Base-by-base conservation (phyloP, 2,888 invertebrate genomes). In the Lasioglossum malachurum region DNA sequence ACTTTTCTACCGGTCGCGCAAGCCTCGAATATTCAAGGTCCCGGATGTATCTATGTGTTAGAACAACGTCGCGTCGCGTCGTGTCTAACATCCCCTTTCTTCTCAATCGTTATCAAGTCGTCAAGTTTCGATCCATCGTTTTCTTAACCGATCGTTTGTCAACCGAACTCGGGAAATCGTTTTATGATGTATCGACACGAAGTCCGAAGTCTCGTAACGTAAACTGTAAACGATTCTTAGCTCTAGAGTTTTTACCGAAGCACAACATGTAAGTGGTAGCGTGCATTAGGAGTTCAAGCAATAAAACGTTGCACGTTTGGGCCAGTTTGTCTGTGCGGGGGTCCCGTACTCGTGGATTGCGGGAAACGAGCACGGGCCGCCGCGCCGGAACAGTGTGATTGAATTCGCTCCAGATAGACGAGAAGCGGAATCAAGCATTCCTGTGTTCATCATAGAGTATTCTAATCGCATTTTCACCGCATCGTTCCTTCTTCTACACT, bases 301-400 rank as follows among this genome's bases (percentile, higher is more conserved):
- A 89, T 89, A 88, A 89, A 71, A 57, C 81, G 85, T 90, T 90
- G 90, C 88, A 90, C 74, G 27, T 88, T 67, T 64, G 57, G 79
- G 89, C 86, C 90, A 89, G 44, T 86, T 86, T 31, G 49, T 73
- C 53, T 14, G 35, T 38, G 31, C 19, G 12, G 35, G 4, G 31
- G 4, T 73, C 57, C 57, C 73, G 67, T 67, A 75, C 12, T 75
- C 38, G 64, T 44, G n/a, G 12, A 8, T 19, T 19, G 23, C 16
- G 27, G 23, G 46, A 31, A 78, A 49, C 27, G 44, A 53, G 14
- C 64, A 38, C 75, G 64, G 53, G 81, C 72, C 35, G 35, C 67
- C 41, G n/a, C n/a, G n/a, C n/a, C 53, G 31, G 57, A 41, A 69
- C 77, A 74, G 64, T 19, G 27, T 74, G 69, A 76, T 49, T 67